phyloP scores from a whole-genome alignment of 2,113 vertebrate species.

The Atherinomorus stipes region DNA sequence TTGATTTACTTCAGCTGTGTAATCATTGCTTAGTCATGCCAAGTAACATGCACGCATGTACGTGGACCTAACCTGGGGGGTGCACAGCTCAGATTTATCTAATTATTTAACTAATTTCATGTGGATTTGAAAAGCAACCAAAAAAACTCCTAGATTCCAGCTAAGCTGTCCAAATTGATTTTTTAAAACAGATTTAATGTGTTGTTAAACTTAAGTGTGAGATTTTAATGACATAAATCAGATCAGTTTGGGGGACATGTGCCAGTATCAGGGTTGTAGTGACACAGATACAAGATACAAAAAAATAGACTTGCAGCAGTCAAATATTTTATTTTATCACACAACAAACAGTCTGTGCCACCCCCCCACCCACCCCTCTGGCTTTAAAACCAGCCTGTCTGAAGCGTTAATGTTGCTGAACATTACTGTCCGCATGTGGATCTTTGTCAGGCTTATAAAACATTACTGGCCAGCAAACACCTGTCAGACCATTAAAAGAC shows the following conservation, averaged over 20 bases:
- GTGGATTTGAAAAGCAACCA: no score
- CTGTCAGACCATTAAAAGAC: conserved; percentile 26
- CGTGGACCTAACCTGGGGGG: neutral
- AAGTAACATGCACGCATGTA: neutral
- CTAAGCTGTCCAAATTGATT: no score
- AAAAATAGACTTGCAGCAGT: no score
- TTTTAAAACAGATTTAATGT: no score
- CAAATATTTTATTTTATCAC: no score
- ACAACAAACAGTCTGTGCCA: neutral
- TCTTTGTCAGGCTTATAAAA: conserved; percentile 10
- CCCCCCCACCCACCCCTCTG: neutral
- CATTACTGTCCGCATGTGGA: neutral
- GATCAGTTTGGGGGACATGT: no score
- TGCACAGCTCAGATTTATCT: neutral
- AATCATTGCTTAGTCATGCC: neutral
- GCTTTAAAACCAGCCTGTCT: neutral
- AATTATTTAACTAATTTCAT: no score
- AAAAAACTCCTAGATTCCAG: no score
- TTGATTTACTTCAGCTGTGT: neutral
- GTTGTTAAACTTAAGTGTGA: no score
- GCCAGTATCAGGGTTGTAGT: no score
- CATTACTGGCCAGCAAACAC: conserved; percentile 21
- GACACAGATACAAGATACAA: no score
- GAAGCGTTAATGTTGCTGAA: neutral
- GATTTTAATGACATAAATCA: no score